A percentile compares a stretch with the other conserved stretches of the same genome.
These are phyloP conservation scores for Cerceris rybyensis DNA, from an alignment of 2,888 invertebrate species.

Conservation along the genomic window DNA sequence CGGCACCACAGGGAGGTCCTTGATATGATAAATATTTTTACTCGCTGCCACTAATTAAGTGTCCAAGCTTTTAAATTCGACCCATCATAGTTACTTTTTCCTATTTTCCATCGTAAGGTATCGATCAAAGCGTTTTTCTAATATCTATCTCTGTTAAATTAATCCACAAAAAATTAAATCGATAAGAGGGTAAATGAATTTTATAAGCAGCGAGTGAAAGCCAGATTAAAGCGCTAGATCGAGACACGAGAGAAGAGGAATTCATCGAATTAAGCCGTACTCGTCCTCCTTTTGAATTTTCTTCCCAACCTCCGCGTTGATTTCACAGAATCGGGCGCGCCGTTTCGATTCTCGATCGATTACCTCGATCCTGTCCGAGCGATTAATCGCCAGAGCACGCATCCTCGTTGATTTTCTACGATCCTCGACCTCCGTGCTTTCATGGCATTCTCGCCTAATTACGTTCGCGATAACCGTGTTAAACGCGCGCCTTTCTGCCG, in stretches of 20 bases:
- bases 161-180: constrained; percentile 6
- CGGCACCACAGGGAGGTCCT: too few species aligned
- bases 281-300: constrained; percentile 36
- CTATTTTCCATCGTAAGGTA: too few species aligned
- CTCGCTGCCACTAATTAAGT: too few species aligned
- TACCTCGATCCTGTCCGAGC: constrained; percentile 34
- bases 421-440: constrained; percentile 38
- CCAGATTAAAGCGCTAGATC: constrained; percentile 13
- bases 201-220: constrained; percentile 32
- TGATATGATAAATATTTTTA: too few species aligned
- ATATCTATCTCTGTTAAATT: neutral
- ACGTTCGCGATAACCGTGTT: constrained; percentile 59
- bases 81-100: too few species aligned
- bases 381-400: constrained; percentile 47
- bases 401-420: constrained; percentile 49
- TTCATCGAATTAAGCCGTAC: constrained; percentile 15
- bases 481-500: constrained; percentile 41
- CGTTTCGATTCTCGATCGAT: constrained; percentile 35
- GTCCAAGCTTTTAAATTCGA: too few species aligned
- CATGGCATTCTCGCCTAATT: constrained; percentile 53
- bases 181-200: constrained; percentile 19
- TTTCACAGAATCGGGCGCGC: constrained; percentile 13
- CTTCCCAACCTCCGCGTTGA: constrained; percentile 7
- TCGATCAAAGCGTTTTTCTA: too few species aligned
- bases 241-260: constrained; percentile 11